These are phyloP conservation scores for Mamestra brassicae DNA, from an alignment of 2,888 invertebrate genomes.

Conservation along the genomic window DNA sequence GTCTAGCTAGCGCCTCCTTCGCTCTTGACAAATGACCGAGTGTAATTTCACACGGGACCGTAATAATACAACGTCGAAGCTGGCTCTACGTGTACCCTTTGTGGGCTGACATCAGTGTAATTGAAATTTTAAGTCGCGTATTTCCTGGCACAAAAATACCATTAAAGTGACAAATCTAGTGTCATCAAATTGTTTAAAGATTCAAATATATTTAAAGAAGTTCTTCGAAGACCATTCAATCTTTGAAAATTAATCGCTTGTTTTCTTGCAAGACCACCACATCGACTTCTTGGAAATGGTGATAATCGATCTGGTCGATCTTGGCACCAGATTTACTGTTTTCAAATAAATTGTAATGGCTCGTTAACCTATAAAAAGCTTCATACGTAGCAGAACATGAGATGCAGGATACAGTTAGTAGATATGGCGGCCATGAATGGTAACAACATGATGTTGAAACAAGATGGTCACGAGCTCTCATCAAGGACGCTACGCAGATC, in stretches of 20 bases:
- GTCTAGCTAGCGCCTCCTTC: constrained; percentile 83
- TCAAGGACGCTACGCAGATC: constrained; percentile 68
- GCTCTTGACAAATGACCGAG: constrained; percentile 88
- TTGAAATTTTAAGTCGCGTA: constrained; percentile 60
- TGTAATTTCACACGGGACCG: constrained; percentile 89
- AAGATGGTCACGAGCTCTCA: constrained; percentile 60
- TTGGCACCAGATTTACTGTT: constrained; percentile 44
- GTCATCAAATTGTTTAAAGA: constrained; percentile 27
- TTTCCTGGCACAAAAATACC: constrained; percentile 48
- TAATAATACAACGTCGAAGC: constrained; percentile 78
- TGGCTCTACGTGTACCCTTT: constrained; percentile 64
- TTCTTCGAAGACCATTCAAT: constrained; percentile 11
- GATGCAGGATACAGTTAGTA: constrained; percentile 53
- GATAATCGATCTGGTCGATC: constrained; percentile 37
- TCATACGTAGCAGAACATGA: constrained; percentile 34
- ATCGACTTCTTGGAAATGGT: constrained; percentile 33
- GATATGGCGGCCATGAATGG: constrained; percentile 49
- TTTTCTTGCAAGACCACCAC: constrained; percentile 20
- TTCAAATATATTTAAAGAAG: constrained; percentile 4
- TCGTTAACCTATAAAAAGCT: constrained; percentile 48
- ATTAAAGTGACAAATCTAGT: constrained; percentile 37
- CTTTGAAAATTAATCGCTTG: constrained; percentile 16
- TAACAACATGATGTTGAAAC: constrained; percentile 57
- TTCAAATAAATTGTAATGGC: constrained; percentile 50
- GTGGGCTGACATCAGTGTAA: constrained; percentile 62